Evolutionary conservation across 2,797 vertebrate species (phyloP).

Genomic region (Poecilia wingei): DNA sequence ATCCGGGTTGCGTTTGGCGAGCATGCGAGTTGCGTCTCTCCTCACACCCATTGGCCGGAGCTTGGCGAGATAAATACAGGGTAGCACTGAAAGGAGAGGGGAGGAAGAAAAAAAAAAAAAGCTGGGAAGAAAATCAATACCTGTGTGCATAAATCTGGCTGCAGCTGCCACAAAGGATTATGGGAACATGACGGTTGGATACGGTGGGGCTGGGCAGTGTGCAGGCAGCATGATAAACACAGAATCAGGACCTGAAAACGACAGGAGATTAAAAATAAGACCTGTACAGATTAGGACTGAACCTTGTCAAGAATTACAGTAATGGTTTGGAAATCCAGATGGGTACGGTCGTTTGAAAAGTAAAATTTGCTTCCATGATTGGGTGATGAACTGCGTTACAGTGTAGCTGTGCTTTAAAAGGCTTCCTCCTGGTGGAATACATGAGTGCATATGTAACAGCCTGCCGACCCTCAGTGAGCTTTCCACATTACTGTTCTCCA

Average conservation of each 20-base stretch:
- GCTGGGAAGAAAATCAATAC: slow-evolving; percentile 87
- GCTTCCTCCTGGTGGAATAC: slow-evolving; percentile 21
- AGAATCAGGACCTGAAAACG: slow-evolving; percentile 1
- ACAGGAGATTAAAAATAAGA: slow-evolving; percentile 11
- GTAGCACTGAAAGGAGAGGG: slow-evolving; percentile 46
- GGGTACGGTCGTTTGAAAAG: background rate
- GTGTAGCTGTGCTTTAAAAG: background rate
- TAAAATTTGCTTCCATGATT: background rate
- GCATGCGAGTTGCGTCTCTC: slow-evolving; percentile 41
- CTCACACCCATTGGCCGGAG: slow-evolving; percentile 69
- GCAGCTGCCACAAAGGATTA: slow-evolving; percentile 88
- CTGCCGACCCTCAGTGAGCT: slow-evolving; percentile 24
- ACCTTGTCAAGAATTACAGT: background rate
- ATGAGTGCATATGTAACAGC: background rate
- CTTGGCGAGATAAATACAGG: slow-evolving; percentile 80
- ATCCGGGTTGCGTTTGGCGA: slow-evolving; percentile 48
- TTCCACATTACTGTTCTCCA: slow-evolving; percentile 18
- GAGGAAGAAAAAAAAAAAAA: slow-evolving; percentile 37
- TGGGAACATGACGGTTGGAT: slow-evolving; percentile 83
- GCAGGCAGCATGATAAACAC: slow-evolving; percentile 44
- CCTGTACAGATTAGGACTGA: background rate
- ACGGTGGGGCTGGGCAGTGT: slow-evolving; percentile 63
- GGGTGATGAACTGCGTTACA: background rate
- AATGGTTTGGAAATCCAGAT: background rate
- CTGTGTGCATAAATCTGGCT: slow-evolving; percentile 92